Percentiles rank a stretch among this genome's conserved stretches.
Conservation (phyloP, 2,113 vertebrate species). For the Dicaeum eximium region DNA sequence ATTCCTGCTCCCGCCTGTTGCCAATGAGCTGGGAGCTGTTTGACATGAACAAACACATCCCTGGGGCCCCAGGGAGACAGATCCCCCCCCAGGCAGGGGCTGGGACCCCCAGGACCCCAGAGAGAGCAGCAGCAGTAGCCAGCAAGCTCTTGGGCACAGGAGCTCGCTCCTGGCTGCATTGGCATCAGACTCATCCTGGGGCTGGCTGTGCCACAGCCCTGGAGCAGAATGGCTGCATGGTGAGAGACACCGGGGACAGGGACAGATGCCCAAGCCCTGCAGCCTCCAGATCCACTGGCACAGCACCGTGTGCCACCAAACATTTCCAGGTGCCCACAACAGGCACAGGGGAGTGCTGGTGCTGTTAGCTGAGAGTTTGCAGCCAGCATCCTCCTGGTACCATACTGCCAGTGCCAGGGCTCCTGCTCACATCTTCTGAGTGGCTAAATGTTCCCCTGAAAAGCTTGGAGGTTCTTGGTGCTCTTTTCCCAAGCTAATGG, state of each 20-base stretch:
- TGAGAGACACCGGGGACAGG: rapidly evolving
- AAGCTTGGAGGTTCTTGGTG: rapidly evolving
- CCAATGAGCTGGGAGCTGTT: neutral
- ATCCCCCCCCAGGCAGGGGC: neutral
- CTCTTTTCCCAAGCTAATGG: neutral
- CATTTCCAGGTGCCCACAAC: rapidly evolving
- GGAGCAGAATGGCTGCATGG: rapidly evolving
- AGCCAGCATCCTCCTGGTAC: neutral
- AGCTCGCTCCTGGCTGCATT: neutral
- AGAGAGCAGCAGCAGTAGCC: neutral
- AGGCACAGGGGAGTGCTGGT: neutral
- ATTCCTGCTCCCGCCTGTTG: neutral
- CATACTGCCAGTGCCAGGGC: rapidly evolving
- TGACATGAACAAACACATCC: neutral
- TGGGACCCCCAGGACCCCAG: rapidly evolving
- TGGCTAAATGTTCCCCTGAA: neutral
- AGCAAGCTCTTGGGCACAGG: rapidly evolving
- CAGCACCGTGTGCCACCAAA: rapidly evolving
- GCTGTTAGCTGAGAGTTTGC: neutral
- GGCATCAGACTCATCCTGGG: rapidly evolving
- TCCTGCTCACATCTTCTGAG: neutral
- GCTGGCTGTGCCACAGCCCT: neutral
- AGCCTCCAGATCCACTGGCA: neutral
- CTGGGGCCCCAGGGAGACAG: neutral
- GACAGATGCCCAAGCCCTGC: neutral